These are phyloP conservation scores for Polyodon spathula DNA, from an alignment of 2,113 vertebrate genomes.

Conservation along the genomic window DNA sequence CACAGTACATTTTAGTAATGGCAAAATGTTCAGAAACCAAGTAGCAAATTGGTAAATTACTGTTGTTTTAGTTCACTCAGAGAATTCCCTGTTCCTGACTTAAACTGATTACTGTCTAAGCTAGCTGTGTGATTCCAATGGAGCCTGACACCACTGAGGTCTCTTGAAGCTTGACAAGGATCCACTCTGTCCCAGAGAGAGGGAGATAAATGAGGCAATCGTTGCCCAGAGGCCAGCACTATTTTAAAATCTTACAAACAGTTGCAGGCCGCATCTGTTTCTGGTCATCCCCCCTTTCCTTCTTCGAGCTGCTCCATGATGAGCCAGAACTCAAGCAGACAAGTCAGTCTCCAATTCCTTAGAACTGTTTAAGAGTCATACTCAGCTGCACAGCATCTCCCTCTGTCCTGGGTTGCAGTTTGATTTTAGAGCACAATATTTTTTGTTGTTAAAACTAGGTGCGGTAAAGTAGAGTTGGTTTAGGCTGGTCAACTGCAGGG, in stretches of 20 bases:
- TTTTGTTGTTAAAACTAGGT: no score
- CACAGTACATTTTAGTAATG: not conserved
- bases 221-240: slow-evolving; percentile 27
- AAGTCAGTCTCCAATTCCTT: slow-evolving; percentile 4
- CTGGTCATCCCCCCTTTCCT: slow-evolving; percentile 33
- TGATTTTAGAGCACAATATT: no score
- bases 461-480: no score
- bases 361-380: slow-evolving; percentile 35
- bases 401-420: slow-evolving; percentile 36
- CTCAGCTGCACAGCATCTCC: slow-evolving; percentile 30
- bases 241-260: slow-evolving; percentile 38
- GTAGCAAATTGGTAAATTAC: not conserved
- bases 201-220: slow-evolving; percentile 32
- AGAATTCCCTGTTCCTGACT: not conserved
- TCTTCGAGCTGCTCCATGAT: slow-evolving; percentile 21
- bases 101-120: not conserved
- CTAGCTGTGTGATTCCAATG: not conserved
- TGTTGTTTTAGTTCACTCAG: not conserved
- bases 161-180: not conserved
- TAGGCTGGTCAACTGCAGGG: no score
- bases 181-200: not conserved
- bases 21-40: not conserved
- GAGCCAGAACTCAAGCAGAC: no score
- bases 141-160: not conserved
- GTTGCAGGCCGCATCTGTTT: slow-evolving; percentile 52